Conservation (phyloP, 92 coral and sea anemone species). For the Porites evermanni region DNA sequence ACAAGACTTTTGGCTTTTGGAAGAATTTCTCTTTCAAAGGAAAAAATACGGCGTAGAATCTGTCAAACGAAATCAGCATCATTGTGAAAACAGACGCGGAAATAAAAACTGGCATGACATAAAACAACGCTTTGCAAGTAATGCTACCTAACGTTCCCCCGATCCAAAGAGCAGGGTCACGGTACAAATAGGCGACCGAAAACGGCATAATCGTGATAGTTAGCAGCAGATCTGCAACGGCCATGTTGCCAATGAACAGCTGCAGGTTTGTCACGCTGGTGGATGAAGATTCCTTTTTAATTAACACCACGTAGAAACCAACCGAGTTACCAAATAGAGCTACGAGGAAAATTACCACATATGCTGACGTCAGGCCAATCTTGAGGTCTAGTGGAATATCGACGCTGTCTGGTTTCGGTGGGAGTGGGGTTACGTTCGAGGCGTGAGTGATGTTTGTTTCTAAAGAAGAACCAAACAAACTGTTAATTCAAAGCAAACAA, state of each 20-base stretch:
- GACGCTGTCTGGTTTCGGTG: neutral
- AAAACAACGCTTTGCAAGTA: constrained; percentile 47
- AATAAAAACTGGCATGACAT: constrained; percentile 47
- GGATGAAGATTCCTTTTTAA: constrained; percentile 32
- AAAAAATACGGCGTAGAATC: constrained; percentile 54
- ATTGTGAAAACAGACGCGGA: constrained; percentile 63
- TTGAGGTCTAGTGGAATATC: neutral
- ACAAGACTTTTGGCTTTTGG: constrained; percentile 44
- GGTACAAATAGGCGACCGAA: constrained; percentile 29
- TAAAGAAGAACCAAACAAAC: too few relatives aligned
- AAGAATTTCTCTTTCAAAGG: constrained; percentile 46
- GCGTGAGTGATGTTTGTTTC: too few relatives aligned
- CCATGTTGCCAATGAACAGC: constrained; percentile 63
- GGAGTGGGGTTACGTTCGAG: neutral
- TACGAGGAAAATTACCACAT: constrained; percentile 39
- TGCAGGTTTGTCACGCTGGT: constrained; percentile 26
- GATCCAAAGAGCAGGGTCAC: constrained; percentile 13
- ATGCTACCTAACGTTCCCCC: constrained; percentile 42
- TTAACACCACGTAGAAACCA: constrained; percentile 44
- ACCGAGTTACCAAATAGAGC: constrained; percentile 58
- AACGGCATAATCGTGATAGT: constrained; percentile 48
- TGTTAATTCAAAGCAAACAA: too few relatives aligned
- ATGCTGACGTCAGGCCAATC: constrained; percentile 50
- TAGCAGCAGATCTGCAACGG: constrained; percentile 60
- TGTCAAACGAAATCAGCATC: constrained; percentile 48